phyloP scores from a whole-genome alignment of 2,888 invertebrate species.

The Conomelus anceps region DNA sequence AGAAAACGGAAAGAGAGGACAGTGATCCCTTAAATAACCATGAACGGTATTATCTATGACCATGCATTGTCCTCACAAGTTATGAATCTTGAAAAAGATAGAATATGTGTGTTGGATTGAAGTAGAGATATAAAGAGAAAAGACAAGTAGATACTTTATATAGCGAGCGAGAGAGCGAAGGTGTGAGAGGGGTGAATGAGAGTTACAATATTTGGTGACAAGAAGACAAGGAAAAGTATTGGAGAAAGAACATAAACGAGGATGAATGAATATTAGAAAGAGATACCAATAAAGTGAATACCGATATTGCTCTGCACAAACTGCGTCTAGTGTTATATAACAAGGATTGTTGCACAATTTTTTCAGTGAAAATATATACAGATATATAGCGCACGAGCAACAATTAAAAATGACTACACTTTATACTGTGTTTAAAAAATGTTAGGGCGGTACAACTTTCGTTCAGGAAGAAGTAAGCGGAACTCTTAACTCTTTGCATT shows the following conservation, averaged over 20 bases:
- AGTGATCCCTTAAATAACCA: not conserved
- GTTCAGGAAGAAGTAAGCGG: not conserved
- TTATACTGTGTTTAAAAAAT: not conserved
- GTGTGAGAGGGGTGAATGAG: not conserved
- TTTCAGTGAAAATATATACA: not conserved
- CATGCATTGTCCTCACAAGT: not conserved
- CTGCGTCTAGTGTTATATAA: not conserved
- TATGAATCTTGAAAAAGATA: not conserved
- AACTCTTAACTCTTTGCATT: not conserved
- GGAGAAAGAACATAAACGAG: too few relatives aligned
- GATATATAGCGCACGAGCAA: not conserved
- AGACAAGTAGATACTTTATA: too few relatives aligned
- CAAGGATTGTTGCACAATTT: not conserved
- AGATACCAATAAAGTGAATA: not conserved
- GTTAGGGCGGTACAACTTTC: not conserved
- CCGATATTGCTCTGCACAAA: not conserved
- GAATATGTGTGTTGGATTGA: too few relatives aligned
- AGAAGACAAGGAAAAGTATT: not conserved
- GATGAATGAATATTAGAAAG: not conserved
- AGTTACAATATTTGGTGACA: not conserved
- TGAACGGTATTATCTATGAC: too few relatives aligned
- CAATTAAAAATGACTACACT: not conserved
- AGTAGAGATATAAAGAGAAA: too few relatives aligned
- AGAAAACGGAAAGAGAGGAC: not conserved
- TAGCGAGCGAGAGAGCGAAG: not conserved